Evolutionary conservation across 2,888 invertebrate genomes (phyloP).

Genomic region (Keiferia lycopersicella): DNA sequence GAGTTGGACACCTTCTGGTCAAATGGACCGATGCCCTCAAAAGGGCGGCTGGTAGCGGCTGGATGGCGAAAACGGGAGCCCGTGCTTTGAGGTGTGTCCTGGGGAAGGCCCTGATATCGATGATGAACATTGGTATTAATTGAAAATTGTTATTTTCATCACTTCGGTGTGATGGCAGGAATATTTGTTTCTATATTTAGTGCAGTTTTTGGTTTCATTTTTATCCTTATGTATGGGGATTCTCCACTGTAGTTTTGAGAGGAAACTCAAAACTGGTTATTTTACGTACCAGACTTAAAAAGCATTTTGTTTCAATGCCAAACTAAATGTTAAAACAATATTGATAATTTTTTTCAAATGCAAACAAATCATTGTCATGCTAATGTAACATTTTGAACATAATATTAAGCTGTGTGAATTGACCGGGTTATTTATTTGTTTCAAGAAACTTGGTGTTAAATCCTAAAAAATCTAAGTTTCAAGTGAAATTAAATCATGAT

Average conservation of each 20-base stretch:
- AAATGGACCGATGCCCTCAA: too few relatives aligned
- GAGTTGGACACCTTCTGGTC: too few relatives aligned
- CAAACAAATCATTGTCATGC: neutral
- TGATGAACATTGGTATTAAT: too few relatives aligned
- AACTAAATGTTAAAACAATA: neutral
- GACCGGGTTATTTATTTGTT: too few relatives aligned
- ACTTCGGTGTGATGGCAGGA: neutral
- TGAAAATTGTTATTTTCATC: neutral
- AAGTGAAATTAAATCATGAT: too few relatives aligned
- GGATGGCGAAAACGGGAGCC: too few relatives aligned
- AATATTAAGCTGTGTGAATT: too few relatives aligned
- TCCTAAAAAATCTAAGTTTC: too few relatives aligned
- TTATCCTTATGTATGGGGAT: neutral
- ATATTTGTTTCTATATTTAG: neutral
- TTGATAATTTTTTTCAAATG: neutral
- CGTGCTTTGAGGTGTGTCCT: too few relatives aligned
- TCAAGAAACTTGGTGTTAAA: too few relatives aligned
- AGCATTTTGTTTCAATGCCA: neutral
- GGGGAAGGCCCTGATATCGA: neutral
- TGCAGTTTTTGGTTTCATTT: conserved; percentile 3
- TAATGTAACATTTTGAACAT: too few relatives aligned
- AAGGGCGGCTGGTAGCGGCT: too few relatives aligned
- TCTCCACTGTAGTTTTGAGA: neutral
- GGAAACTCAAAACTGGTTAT: neutral
- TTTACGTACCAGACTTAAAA: neutral